These are phyloP conservation scores for Drosophila robusta DNA, from an alignment of 2,888 invertebrate species.

Conservation along the genomic window DNA sequence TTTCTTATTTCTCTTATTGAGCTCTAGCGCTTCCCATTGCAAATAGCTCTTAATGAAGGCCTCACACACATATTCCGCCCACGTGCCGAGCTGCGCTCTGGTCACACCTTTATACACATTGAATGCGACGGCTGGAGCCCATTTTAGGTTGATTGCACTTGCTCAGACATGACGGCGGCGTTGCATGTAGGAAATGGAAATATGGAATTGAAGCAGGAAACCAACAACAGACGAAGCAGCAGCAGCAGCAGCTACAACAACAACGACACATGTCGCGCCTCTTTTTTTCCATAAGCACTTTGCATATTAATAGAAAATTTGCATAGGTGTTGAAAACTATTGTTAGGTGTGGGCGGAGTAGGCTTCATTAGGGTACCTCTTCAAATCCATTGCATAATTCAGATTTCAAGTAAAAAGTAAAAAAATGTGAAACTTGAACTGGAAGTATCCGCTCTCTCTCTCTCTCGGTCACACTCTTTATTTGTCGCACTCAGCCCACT, in stretches of 20 bases:
- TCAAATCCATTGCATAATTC: conserved; percentile 28
- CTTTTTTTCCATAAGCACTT: conserved; percentile 56
- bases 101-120: conserved; percentile 37
- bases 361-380: conserved; percentile 38
- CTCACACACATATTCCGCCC: conserved; percentile 10
- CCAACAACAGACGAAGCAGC: conserved; percentile 42
- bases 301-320: conserved; percentile 75
- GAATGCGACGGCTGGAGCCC: conserved; percentile 23
- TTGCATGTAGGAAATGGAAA: conserved; percentile 69
- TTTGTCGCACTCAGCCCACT: no score
- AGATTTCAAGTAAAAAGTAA: conserved; percentile 8
- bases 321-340: conserved; percentile 63
- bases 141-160: conserved; percentile 72
- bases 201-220: conserved; percentile 64
- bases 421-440: not conserved
- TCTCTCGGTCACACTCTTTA: conserved; percentile 12
- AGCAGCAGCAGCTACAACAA: conserved; percentile 18
- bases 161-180: conserved; percentile 45
- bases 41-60: not conserved
- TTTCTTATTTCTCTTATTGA: not conserved
- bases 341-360: conserved; percentile 26
- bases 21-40: not conserved
- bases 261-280: conserved; percentile 61
- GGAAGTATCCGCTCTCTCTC: not conserved
- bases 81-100: conserved; percentile 20